Evolutionary conservation across 2,113 vertebrate species (phyloP).

Genomic region (Orthonyx spaldingii): DNA sequence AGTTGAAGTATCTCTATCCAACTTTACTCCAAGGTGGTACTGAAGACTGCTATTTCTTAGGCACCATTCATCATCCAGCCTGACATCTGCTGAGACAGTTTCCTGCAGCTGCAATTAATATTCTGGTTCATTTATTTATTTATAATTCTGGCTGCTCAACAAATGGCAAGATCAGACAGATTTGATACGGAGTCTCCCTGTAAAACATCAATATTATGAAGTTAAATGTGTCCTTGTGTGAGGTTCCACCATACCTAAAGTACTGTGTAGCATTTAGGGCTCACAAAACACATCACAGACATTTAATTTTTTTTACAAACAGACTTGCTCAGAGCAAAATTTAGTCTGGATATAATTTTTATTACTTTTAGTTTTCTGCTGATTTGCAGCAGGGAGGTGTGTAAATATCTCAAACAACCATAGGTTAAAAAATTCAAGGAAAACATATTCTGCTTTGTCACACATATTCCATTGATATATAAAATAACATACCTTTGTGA

Average conservation of each 20-base stretch:
- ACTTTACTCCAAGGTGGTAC: background rate
- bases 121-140: background rate
- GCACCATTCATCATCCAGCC: background rate
- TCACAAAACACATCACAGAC: background rate
- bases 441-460: background rate
- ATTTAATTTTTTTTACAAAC: background rate
- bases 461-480: background rate
- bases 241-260: background rate
- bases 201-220: background rate
- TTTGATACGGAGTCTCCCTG: background rate
- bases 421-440: background rate
- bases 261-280: background rate
- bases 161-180: background rate
- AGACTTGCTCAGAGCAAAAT: background rate
- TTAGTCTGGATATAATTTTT: background rate
- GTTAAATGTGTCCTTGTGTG: background rate
- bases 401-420: background rate
- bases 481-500: conserved; percentile 15
- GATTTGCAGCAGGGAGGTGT: background rate
- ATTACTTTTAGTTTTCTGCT: background rate
- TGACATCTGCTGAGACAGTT: background rate
- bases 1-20: background rate
- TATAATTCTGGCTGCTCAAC: background rate
- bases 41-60: background rate
- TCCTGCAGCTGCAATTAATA: background rate